Percentiles rank a stretch among this genome's conserved stretches.
phyloP scores from a whole-genome alignment of 2,888 invertebrate genomes.

The Tinea pellionella region DNA sequence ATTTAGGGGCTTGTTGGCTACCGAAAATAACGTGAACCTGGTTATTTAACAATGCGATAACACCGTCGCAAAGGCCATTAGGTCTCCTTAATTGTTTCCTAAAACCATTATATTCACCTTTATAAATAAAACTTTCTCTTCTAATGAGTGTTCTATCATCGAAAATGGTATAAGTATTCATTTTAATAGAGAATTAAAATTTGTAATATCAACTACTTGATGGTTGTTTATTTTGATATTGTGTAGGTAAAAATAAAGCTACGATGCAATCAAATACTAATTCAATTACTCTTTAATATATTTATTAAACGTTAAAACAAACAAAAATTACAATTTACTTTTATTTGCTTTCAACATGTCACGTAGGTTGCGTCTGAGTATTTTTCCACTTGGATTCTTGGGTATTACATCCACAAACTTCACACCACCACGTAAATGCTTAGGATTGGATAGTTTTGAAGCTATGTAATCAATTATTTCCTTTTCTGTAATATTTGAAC shows the following conservation, averaged over 20 bases:
- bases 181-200: neutral
- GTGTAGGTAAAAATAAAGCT: too few relatives aligned
- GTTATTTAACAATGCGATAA: constrained; percentile 16
- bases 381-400: constrained; percentile 80
- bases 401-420: constrained; percentile 77
- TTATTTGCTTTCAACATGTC: constrained; percentile 24
- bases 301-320: too few relatives aligned
- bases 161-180: neutral
- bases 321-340: constrained; percentile 10
- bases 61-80: constrained; percentile 19
- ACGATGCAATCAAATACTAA: too few relatives aligned
- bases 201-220: neutral
- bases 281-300: too few relatives aligned
- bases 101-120: constrained; percentile 12
- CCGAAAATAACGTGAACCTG: neutral
- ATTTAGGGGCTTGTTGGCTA: constrained; percentile 1
- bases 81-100: constrained; percentile 22
- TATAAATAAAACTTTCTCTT: constrained; percentile 6
- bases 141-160: neutral
- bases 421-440: constrained; percentile 79
- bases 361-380: constrained; percentile 70
- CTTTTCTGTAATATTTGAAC: constrained; percentile 53
- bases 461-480: constrained; percentile 70
- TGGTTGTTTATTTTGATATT: too few relatives aligned
- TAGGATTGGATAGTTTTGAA: constrained; percentile 71